A percentile compares a stretch with the other conserved stretches of the same genome.
These are phyloP conservation scores for Microcebus ravelobensis DNA, from an alignment of 2,113 vertebrate genomes.

Conservation along the genomic window DNA sequence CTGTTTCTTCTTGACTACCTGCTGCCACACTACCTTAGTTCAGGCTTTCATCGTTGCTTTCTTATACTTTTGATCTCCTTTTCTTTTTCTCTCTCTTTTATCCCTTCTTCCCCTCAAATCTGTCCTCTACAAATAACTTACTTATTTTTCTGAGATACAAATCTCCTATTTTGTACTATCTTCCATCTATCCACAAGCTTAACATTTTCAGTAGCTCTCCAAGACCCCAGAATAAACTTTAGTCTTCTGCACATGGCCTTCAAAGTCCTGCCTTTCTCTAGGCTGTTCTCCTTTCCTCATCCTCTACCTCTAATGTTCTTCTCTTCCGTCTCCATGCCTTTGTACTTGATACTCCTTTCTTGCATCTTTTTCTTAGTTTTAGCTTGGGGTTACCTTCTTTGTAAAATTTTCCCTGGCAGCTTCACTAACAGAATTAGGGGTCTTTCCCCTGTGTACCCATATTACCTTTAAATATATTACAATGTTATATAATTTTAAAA, in stretches of 20 bases:
- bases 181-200: background rate
- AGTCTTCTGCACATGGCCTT: background rate
- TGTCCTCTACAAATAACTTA: background rate
- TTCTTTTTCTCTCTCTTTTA: background rate
- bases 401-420: background rate
- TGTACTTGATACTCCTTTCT: background rate
- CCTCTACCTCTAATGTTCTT: background rate
- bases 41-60: background rate
- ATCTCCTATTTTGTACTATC: background rate
- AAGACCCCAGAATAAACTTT: background rate
- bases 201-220: background rate
- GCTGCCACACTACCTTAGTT: background rate
- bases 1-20: background rate
- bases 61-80: background rate
- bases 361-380: background rate
- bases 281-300: background rate
- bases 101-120: background rate
- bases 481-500: background rate
- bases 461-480: conserved; percentile 4
- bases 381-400: background rate
- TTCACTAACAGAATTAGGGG: background rate
- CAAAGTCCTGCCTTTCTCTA: background rate
- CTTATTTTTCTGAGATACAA: conserved; percentile 39
- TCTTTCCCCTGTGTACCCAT: background rate
- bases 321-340: background rate